Conservation (phyloP, 1,140 invertebrate genomes). For the Rhyacophila brunnea region DNA sequence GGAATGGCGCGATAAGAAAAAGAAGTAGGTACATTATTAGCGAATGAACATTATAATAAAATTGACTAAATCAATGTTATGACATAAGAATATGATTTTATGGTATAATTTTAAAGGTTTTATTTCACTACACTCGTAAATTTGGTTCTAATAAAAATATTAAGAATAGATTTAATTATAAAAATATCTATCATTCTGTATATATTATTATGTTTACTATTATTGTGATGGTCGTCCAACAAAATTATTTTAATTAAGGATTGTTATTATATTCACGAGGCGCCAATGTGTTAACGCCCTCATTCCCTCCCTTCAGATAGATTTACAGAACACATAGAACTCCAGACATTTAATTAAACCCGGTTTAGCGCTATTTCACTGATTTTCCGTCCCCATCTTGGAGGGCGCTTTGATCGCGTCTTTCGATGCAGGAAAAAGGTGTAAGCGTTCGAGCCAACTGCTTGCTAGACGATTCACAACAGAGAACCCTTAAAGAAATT, state of each 20-base stretch:
- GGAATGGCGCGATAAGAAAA: no score
- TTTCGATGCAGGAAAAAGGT: slow-evolving; percentile 17
- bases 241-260: not conserved
- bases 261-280: not conserved
- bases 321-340: slow-evolving; percentile 37
- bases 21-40: no score
- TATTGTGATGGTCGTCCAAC: no score
- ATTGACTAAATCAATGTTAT: no score
- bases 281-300: not conserved
- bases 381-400: slow-evolving; percentile 30
- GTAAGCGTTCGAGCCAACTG: slow-evolving; percentile 7
- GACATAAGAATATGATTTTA: not conserved
- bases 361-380: slow-evolving; percentile 38
- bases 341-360: slow-evolving; percentile 38
- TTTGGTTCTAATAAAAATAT: no score
- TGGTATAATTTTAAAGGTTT: not conserved
- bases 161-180: not conserved
- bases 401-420: slow-evolving; percentile 27
- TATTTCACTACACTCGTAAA: not conserved
- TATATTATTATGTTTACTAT: no score
- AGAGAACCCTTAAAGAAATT: no score
- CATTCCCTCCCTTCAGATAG: slow-evolving; percentile 26
- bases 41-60: no score
- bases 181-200: not conserved
- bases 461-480: no score